These are phyloP conservation scores for Syngnathus rostellatus DNA, from an alignment of 2,797 vertebrate species.

Conservation along the genomic window DNA sequence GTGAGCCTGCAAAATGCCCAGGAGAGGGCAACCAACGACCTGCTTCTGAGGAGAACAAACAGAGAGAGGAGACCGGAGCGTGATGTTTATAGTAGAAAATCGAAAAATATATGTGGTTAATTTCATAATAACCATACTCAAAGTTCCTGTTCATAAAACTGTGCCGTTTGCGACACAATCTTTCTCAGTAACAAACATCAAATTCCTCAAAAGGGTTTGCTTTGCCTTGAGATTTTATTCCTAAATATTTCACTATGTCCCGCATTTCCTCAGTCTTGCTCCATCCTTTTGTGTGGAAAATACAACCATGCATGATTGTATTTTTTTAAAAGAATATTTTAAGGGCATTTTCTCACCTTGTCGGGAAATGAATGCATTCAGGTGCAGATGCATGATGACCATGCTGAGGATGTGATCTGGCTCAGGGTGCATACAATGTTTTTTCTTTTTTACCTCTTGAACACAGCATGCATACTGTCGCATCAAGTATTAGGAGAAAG, in stretches of 20 bases:
- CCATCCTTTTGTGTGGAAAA: not conserved
- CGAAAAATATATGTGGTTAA: constrained; percentile 52
- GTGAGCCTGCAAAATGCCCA: constrained; percentile 27
- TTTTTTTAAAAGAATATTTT: constrained; percentile 3
- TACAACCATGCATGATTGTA: not conserved
- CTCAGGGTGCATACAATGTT: not conserved
- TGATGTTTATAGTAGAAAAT: constrained; percentile 44
- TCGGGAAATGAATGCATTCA: constrained; percentile 7
- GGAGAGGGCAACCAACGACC: constrained; percentile 40
- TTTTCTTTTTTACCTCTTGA: constrained; percentile 2
- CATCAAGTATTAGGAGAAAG: not conserved
- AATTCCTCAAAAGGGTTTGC: constrained; percentile 37
- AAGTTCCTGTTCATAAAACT: constrained; percentile 42
- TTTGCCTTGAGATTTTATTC: constrained; percentile 51
- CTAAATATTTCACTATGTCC: not conserved
- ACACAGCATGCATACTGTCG: not conserved
- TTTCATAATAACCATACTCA: constrained; percentile 42
- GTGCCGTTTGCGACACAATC: constrained; percentile 43
- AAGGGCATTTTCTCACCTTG: not conserved
- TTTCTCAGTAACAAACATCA: constrained; percentile 53
- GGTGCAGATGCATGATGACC: not conserved
- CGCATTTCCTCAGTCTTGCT: not conserved
- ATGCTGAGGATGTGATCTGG: not conserved
- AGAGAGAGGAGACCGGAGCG: constrained; percentile 38
- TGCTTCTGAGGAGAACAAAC: constrained; percentile 19